Evolutionary conservation across 2,888 invertebrate genomes (phyloP), one percentile per base, ranked within the genome.

Genomic region (Capitulum mitella): DNA sequence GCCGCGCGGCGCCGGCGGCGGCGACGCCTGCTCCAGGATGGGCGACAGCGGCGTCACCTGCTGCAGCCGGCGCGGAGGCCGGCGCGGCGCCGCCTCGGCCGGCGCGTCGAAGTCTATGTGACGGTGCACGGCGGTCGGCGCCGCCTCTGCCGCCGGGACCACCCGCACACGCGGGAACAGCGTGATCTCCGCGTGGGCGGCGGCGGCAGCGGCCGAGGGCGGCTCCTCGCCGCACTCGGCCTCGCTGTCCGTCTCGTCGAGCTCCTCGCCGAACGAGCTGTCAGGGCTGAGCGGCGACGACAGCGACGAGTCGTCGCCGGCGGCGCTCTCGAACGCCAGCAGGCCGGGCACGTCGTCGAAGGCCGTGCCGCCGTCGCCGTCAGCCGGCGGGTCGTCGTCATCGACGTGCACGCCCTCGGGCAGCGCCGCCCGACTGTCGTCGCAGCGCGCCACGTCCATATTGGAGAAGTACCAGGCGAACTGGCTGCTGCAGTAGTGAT

Each of bases 91-190:
- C 58, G 58, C 8, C 51, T 5, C 54, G 54, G 54, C 54, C 6
- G 43, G 12, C 43, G 43, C 43, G 43, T 58, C 58, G 5, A 58
- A 29, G n/a, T 29, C 58, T 1, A n/a, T 14, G 29, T 22, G 1
- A 10, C 58, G n/a, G n/a, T n/a, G 58, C 29, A n/a, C 5, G 58
- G 58, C n/a, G 19, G 58, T 3, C 58, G n/a, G n/a, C n/a, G 58
- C 19, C 29, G 29, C 29, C n/a, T 43, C 58, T 6, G 58, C 8
- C 12, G 43, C 43, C 6, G 51, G 14, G 37, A 70, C 37, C 37
- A 70, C 70, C 3, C 70, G 34, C 37, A 70, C 70, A 26, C 70
- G 70, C 70, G 70, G 70, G 70, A 70, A 70, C 19, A 70, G 37
- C 70, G 37, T 26, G 22, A 70, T 70, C 6, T 26, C 26, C 61